phyloP scores from a whole-genome alignment of 2,888 invertebrate genomes.

The Pilophorus perplexus region DNA sequence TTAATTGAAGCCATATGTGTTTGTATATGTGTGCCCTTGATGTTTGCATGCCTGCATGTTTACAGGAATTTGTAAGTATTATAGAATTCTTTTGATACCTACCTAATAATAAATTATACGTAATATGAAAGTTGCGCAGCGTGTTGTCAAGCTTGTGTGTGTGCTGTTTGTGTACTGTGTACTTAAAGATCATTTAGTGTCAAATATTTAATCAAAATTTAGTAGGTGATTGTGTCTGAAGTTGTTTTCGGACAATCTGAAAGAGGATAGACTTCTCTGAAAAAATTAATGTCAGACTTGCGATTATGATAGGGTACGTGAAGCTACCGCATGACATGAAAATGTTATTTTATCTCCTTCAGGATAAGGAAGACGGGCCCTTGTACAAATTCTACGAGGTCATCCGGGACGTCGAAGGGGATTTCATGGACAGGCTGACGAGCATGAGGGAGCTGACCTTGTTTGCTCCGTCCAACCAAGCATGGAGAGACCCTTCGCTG shows the following conservation, averaged over 20 bases:
- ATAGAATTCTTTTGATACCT: background rate
- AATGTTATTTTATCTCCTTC: too few relatives aligned
- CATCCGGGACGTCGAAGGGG: conserved; percentile 72
- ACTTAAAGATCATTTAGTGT: too few relatives aligned
- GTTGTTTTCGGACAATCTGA: too few relatives aligned
- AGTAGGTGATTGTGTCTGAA: too few relatives aligned
- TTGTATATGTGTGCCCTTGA: conserved; percentile 45
- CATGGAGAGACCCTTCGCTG: conserved; percentile 72
- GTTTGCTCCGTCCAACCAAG: conserved; percentile 86
- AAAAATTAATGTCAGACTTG: too few relatives aligned
- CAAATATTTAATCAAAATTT: too few relatives aligned
- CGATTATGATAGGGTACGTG: too few relatives aligned
- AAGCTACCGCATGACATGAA: too few relatives aligned
- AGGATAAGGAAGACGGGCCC: conserved; percentile 72
- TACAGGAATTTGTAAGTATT: conserved; percentile 49
- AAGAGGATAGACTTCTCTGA: too few relatives aligned
- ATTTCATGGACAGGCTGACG: conserved; percentile 70
- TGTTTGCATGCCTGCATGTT: conserved; percentile 49
- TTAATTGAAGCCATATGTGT: conserved; percentile 1
- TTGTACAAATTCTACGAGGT: conserved; percentile 79
- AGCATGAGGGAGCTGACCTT: conserved; percentile 73
- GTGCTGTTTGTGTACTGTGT: too few relatives aligned
- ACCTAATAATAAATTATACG: background rate
- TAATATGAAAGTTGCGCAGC: background rate
- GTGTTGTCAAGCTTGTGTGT: too few relatives aligned